These are phyloP conservation scores for Oopsacas minuta DNA, from an alignment of 37 sponge, comb jelly and placozoan species.

Conservation along the genomic window DNA sequence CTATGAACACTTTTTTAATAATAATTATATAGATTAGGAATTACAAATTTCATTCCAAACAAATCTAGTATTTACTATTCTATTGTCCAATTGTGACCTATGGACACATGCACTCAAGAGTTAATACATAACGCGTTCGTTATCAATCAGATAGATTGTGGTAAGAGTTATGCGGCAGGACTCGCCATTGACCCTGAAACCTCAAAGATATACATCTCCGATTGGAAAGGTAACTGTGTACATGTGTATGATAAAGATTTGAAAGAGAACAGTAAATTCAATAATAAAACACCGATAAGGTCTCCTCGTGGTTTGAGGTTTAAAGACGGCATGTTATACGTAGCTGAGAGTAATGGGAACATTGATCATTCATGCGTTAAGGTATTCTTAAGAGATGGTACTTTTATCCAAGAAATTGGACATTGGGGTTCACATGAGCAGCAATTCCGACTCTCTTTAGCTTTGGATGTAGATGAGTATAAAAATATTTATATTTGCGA, in stretches of 20 bases:
- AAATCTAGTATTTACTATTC: not conserved
- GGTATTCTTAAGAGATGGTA: not conserved
- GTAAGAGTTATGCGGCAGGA: not conserved
- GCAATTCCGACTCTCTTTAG: not conserved
- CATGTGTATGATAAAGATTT: not conserved
- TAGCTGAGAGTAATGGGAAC: not conserved
- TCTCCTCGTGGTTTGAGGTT: not conserved
- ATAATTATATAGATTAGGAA: not conserved
- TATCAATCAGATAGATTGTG: not conserved
- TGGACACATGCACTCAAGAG: too few species aligned
- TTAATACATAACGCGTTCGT: not conserved
- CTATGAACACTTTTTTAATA: too few species aligned
- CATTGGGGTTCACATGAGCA: not conserved
- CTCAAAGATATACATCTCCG: not conserved
- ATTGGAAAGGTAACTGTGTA: not conserved
- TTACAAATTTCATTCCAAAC: not conserved
- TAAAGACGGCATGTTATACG: not conserved
- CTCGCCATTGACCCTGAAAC: not conserved
- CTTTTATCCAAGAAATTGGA: not conserved
- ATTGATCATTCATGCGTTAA: not conserved
- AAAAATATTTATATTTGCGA: slow-evolving; percentile 9
- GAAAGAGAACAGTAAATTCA: not conserved
- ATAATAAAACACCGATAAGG: not conserved
- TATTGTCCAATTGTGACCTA: too few species aligned
- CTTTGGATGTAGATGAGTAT: not conserved